Evolutionary conservation across 92 coral and sea anemone genomes (phyloP).

Genomic region (Heliopora coerulea): DNA sequence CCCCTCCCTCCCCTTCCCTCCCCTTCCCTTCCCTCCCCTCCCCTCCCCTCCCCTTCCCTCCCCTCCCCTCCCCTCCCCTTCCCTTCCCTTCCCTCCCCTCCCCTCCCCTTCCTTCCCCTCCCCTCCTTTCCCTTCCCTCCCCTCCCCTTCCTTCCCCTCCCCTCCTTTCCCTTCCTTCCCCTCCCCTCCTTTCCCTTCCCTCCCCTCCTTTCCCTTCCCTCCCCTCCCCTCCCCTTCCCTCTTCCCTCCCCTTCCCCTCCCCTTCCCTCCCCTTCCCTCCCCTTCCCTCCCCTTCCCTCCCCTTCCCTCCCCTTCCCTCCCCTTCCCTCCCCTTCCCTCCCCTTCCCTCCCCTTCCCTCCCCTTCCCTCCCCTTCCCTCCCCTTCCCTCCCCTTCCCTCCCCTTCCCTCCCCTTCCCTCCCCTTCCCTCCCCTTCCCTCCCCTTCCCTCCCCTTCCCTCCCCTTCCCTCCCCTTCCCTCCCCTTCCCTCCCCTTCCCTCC

Average conservation of each 20-base stretch:
- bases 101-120: background rate
- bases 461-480: too few species aligned
- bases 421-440: too few species aligned
- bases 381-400: background rate
- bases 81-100: background rate
- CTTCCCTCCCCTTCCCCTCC: background rate
- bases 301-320: background rate
- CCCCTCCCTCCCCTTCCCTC: background rate
- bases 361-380: background rate
- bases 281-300: background rate
- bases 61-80: background rate
- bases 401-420: background rate
- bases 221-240: background rate
- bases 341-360: background rate
- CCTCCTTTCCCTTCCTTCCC: too few species aligned
- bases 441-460: too few species aligned
- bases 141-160: too few species aligned
- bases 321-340: background rate
- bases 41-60: background rate
- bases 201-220: too few species aligned
- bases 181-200: too few species aligned
- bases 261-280: background rate
- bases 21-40: background rate
- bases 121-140: background rate
- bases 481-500: too few species aligned